These are phyloP conservation scores for Gobionotothen gibberifrons DNA, from an alignment of 2,797 vertebrate genomes.

Conservation along the genomic window DNA sequence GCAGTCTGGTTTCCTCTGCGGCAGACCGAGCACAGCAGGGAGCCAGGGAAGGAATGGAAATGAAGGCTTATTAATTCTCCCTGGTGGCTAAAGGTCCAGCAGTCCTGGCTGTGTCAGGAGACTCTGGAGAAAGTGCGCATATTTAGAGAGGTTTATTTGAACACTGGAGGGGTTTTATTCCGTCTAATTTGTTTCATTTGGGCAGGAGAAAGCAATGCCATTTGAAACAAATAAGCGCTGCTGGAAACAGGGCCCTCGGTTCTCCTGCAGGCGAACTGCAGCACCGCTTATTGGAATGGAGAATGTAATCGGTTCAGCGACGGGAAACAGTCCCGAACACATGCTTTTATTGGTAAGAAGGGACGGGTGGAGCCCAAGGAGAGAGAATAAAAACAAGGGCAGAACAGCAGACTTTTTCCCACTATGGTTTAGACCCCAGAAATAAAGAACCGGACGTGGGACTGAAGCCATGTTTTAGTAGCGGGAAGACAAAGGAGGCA, in stretches of 20 bases:
- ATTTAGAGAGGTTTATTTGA: constrained; percentile 59
- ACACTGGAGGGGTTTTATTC: constrained; percentile 56
- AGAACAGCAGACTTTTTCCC: constrained; percentile 8
- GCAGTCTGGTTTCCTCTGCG: constrained; percentile 53
- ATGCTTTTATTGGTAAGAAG: constrained; percentile 48
- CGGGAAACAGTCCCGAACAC: constrained; percentile 45
- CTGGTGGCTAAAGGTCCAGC: constrained; percentile 52
- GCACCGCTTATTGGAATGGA: constrained; percentile 36
- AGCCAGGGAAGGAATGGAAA: constrained; percentile 71
- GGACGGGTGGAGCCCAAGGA: constrained; percentile 30
- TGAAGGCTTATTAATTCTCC: constrained; percentile 80
- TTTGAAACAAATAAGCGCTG: constrained; percentile 55
- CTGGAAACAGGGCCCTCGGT: constrained; percentile 26
- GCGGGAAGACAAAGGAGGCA: constrained; percentile 5
- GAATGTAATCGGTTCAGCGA: constrained; percentile 49
- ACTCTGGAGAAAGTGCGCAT: constrained; percentile 50
- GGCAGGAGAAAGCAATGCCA: constrained; percentile 26
- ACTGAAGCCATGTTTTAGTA: neutral
- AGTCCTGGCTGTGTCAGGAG: constrained; percentile 60
- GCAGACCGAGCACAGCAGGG: constrained; percentile 70
- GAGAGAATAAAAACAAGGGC: constrained; percentile 29
- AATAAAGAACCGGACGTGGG: constrained; percentile 7
- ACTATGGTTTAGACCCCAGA: constrained; percentile 3
- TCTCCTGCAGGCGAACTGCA: constrained; percentile 40
- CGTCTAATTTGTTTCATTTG: constrained; percentile 69